Base-by-base conservation (phyloP, 2,113 vertebrate genomes). In the Chionodraco myersi region DNA sequence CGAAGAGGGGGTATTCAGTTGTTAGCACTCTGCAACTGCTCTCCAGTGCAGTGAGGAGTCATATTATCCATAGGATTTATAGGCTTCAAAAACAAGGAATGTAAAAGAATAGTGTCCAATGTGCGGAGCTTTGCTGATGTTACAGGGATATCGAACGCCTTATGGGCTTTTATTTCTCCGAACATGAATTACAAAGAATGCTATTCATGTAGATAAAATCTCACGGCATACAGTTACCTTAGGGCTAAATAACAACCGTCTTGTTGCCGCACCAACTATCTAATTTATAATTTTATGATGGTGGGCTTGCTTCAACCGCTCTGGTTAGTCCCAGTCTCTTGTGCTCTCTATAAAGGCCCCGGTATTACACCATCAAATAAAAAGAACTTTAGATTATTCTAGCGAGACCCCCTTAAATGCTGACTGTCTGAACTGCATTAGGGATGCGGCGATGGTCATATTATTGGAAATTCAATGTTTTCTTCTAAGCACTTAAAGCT, bases 401-500 rank as follows among this genome's bases (percentile, higher is more conserved):
- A n/a, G 18, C 4, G 14, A 36, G 30, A 68, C n/a, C 10, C 54
- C n/a, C 3, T 47, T 45, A 34, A 61, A 45, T 6, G 34, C 53
- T 58, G 64, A 49, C 53, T 12, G 34, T 69, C 34, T 10, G n/a
- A 44, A 54, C 21, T 63, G 58, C 60, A 30, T 48, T 4, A 5
- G 23, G 11, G 54, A 56, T 18, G 48, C 34, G 60, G 76, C 15
- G 68, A 56, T 72, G 8, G 26, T 65, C 9, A 45, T 3, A 51
- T 67, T 51, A 65, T 44, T 71, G 49, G 6, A 66, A 84, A 61
- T 64, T 49, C 30, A 52, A 57, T 23, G 52, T 80, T 54, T 75
- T 57, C 34, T 41, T 47, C 18, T 21, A 49, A 61, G 71, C 65
- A 71, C 63, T 64, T 62, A 67, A 41, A 74, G 49, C 63, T 56